A percentile compares a stretch with the other conserved stretches of the same genome.
phyloP scores from a whole-genome alignment of 1,140 invertebrate genomes.

The Aphis craccivora region DNA sequence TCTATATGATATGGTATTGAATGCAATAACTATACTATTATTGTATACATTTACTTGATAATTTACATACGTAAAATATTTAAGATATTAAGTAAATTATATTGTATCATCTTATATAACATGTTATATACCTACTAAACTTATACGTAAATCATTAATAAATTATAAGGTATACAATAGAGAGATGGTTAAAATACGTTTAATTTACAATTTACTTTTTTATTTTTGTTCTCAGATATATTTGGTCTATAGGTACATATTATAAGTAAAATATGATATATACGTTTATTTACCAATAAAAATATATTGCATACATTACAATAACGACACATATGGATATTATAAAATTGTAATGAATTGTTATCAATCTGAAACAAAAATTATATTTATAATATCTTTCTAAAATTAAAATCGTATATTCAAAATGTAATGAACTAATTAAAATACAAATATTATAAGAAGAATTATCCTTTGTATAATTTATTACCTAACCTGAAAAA shows the following conservation, averaged over 20 bases:
- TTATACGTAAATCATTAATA: neutral
- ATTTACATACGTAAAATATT: too few species aligned
- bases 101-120: too few species aligned
- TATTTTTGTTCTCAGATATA: neutral
- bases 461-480: neutral
- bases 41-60: neutral
- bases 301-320: neutral
- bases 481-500: neutral
- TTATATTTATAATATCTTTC: neutral
- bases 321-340: neutral
- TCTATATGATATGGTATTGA: too few species aligned
- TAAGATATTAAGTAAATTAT: too few species aligned
- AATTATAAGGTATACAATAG: neutral
- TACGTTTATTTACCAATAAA: neutral
- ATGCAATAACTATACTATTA: neutral
- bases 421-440: neutral
- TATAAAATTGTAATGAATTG: constrained; percentile 50
- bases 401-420: neutral
- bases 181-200: neutral
- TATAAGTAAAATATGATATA: neutral
- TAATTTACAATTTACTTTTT: neutral
- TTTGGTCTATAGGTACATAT: neutral
- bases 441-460: neutral
- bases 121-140: too few species aligned
- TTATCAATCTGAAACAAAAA: constrained; percentile 49